Evolutionary conservation across 2,888 invertebrate genomes (phyloP), one percentile per base, ranked within the genome.

Genomic region (Drosophila leonis): DNA sequence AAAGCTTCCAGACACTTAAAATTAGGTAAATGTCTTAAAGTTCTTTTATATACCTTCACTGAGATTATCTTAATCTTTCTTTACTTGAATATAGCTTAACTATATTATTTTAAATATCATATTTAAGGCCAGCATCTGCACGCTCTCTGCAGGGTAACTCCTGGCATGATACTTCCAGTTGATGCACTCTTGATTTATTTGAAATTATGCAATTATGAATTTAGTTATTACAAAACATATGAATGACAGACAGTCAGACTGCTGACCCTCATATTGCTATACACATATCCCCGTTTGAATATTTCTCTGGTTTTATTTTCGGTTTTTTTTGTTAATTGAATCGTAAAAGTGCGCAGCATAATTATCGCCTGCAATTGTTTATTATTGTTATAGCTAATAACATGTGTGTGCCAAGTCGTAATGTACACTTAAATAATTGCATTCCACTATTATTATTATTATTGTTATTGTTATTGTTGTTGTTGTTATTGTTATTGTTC

Each of bases 271-370:
- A 24, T 8, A 59, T 33, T 33, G 18, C 20, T 15, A n/a, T n/a
- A 12, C 8, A 4, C 33, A n/a, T 5, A 20, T 18, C 39, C 7
- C 20, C 31, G 18, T 31, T 46, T 12, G 49, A 31, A n/a, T 49
- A 33, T 31, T 33, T 49, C 18, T 31, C 18, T 49, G 18, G 41
- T 10, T 29, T n/a, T 27, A 24, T 24, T 59, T 65, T 52, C 9
- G n/a, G 4, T 29, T 7, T 15, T 35, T 31, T 35, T 24, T 39
- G 61, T 64, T 87, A 79, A 84, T 87, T 74, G 70, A 72, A 72
- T 81, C 81, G 81, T 85, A 73, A 85, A 87, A 83, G 65, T 86
- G 67, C 71, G 72, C 65, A 78, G 68, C 83, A 80, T 80, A 82
- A 83, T 80, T 88, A 73, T 80, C 46, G 73, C 42, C 42, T 56